These are phyloP conservation scores for Pandion haliaetus DNA, from an alignment of 2,113 vertebrate species.

Conservation along the genomic window DNA sequence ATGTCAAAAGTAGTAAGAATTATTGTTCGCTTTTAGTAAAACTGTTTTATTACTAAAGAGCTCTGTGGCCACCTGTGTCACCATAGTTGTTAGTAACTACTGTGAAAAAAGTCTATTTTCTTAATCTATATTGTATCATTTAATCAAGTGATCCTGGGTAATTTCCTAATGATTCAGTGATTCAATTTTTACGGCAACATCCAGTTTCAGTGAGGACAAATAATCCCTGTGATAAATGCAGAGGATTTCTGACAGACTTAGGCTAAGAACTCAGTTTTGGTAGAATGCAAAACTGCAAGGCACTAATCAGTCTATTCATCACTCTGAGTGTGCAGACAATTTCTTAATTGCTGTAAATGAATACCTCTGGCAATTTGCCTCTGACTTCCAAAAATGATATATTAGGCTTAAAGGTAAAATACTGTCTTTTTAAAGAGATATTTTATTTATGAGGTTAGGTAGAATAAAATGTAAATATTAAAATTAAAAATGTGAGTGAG, in stretches of 20 bases:
- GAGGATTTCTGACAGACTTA: not conserved
- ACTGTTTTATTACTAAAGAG: not conserved
- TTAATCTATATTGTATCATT: not conserved
- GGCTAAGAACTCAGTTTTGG: not conserved
- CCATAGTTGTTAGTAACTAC: not conserved
- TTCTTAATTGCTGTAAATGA: not conserved
- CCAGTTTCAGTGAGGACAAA: not conserved
- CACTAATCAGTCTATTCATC: not conserved
- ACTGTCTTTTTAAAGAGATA: not conserved
- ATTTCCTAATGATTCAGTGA: not conserved
- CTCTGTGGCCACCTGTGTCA: not conserved
- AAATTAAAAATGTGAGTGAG: not conserved
- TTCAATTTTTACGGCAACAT: not conserved
- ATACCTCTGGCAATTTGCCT: not conserved
- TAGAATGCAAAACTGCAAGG: not conserved
- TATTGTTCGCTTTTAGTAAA: not conserved
- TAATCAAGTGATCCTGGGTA: not conserved
- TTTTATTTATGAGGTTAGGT: not conserved
- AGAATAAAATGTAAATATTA: not conserved
- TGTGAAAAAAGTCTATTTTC: not conserved
- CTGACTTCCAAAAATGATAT: not conserved
- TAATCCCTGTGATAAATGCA: not conserved
- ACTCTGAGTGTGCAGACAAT: not conserved
- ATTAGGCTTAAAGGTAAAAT: not conserved
- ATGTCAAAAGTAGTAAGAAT: not conserved